A percentile compares a stretch with the other conserved stretches of the same genome.
These are phyloP conservation scores for Pseudochirops corinnae DNA, from an alignment of 2,797 vertebrate genomes.

Conservation along the genomic window DNA sequence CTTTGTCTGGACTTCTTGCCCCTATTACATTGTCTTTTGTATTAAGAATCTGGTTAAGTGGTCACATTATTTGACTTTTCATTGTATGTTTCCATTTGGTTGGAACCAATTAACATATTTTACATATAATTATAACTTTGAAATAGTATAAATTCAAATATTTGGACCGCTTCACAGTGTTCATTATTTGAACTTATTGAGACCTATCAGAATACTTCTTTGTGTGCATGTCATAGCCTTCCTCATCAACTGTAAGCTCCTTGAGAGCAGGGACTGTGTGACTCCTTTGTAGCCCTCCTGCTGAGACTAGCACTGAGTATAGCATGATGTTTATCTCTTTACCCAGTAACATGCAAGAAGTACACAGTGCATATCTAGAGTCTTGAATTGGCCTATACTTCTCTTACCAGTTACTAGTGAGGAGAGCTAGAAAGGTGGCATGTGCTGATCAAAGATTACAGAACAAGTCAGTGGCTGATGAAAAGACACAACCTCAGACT, in stretches of 20 bases:
- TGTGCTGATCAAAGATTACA: conserved; percentile 10
- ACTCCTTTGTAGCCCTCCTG: background rate
- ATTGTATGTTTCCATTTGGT: background rate
- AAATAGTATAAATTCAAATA: background rate
- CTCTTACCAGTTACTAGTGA: background rate
- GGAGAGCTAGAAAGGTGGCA: background rate
- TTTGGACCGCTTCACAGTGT: background rate
- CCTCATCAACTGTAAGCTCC: background rate
- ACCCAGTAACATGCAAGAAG: background rate
- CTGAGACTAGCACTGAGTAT: background rate
- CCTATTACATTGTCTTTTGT: background rate
- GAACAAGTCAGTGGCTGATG: conserved; percentile 42
- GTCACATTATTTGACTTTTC: background rate
- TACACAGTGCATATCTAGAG: background rate
- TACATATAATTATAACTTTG: background rate
- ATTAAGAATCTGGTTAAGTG: background rate
- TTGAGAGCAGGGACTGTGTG: background rate
- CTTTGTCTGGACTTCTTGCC: background rate
- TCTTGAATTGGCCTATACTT: background rate
- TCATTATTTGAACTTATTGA: background rate
- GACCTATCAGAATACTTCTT: background rate
- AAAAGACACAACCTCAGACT: conserved; percentile 40
- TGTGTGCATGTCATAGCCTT: background rate
- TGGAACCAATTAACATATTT: background rate
- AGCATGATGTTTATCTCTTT: background rate